These are phyloP conservation scores for Sebastes dallii DNA, from an alignment of 2,797 vertebrate species.

Conservation along the genomic window DNA sequence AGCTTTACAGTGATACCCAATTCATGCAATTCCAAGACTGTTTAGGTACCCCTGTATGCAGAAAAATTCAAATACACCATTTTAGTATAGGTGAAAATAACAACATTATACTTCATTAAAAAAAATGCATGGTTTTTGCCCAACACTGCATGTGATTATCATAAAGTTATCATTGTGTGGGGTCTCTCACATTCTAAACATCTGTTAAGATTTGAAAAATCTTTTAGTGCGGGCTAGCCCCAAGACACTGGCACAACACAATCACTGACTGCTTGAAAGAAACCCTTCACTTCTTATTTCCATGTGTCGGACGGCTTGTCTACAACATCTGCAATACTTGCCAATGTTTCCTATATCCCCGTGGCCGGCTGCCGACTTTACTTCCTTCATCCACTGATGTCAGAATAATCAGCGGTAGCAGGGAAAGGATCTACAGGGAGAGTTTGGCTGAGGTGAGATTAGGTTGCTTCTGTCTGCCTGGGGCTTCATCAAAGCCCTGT, in stretches of 20 bases:
- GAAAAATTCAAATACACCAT: too few relatives aligned
- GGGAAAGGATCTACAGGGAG: conserved; percentile 20
- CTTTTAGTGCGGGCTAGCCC: too few relatives aligned
- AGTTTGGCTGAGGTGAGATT: conserved; percentile 36
- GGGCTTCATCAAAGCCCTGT: conserved; percentile 9
- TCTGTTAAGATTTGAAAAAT: too few relatives aligned
- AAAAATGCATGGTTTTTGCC: too few relatives aligned
- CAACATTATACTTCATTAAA: too few relatives aligned
- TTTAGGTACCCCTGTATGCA: too few relatives aligned
- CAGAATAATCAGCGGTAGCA: conserved; percentile 36
- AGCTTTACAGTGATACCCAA: too few relatives aligned
- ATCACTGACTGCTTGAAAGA: neutral
- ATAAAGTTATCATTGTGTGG: too few relatives aligned
- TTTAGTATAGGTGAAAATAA: too few relatives aligned
- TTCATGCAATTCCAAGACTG: too few relatives aligned
- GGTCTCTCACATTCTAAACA: too few relatives aligned
- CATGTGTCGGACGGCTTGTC: conserved; percentile 2
- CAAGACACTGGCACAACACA: neutral
- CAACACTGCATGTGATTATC: too few relatives aligned
- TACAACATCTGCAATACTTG: conserved; percentile 15
- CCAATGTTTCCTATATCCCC: conserved; percentile 10
- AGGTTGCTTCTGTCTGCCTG: conserved; percentile 12
- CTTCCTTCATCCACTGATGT: conserved; percentile 22
- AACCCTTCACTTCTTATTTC: conserved; percentile 14
- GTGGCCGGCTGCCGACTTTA: conserved; percentile 26